These are phyloP conservation scores for Synergus umbraculus DNA, from an alignment of 2,888 invertebrate genomes.

Conservation along the genomic window DNA sequence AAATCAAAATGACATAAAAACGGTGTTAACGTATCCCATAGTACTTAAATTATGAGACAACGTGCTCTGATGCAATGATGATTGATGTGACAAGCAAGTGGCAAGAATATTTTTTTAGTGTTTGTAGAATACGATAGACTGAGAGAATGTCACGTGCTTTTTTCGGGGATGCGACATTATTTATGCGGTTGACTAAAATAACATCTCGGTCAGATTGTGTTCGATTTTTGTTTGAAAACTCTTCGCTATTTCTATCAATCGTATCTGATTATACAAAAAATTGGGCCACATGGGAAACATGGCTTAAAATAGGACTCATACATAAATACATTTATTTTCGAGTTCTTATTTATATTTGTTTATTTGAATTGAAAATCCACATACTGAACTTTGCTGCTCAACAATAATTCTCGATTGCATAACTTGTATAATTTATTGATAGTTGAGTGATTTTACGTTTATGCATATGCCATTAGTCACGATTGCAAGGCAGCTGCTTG, in stretches of 20 bases:
- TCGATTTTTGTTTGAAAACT: not conserved
- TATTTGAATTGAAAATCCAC: not conserved
- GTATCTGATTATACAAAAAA: not conserved
- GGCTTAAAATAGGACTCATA: not conserved
- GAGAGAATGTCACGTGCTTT: not conserved
- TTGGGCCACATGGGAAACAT: too few species aligned
- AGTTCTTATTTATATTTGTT: not conserved
- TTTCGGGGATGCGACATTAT: constrained; percentile 4
- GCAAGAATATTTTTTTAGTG: not conserved
- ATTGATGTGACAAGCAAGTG: not conserved
- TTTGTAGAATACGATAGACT: not conserved
- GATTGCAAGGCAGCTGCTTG: not conserved
- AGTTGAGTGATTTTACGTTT: constrained; percentile 13
- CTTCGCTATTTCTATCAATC: not conserved
- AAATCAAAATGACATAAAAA: not conserved
- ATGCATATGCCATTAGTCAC: constrained; percentile 26
- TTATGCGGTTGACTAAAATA: constrained; percentile 7
- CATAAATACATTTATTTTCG: not conserved
- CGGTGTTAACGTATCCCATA: not conserved
- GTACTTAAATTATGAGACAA: not conserved
- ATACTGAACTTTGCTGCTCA: not conserved
- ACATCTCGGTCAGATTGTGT: not conserved
- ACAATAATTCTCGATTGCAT: not conserved
- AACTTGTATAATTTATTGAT: constrained; percentile 25
- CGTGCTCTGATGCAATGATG: not conserved